These are phyloP conservation scores for Dendronephthya gigantea DNA, from an alignment of 64 coral and sea anemone genomes.

Conservation along the genomic window DNA sequence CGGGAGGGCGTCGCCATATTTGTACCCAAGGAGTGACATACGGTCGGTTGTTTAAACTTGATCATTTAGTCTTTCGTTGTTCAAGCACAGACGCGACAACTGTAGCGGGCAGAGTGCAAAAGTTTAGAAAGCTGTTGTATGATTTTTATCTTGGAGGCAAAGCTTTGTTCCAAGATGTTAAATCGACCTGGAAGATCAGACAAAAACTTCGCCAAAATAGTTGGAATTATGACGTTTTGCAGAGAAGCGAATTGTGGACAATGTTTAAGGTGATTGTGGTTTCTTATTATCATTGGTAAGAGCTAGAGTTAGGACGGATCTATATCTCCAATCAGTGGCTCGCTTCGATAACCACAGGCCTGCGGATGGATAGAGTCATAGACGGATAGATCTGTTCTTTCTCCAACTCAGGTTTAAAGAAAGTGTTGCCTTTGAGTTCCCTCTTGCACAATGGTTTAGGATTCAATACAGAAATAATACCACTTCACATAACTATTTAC, in stretches of 20 bases:
- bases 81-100: not conserved
- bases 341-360: no score
- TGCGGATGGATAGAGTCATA: no score
- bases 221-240: not conserved
- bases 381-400: no score
- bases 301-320: no score
- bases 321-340: no score
- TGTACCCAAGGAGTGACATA: not conserved
- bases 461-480: no score
- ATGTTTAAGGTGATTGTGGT: not conserved
- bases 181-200: not conserved
- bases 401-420: no score
- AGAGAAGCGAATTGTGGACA: not conserved
- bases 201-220: not conserved
- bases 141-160: not conserved
- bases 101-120: not conserved
- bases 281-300: not conserved
- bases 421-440: no score
- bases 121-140: not conserved
- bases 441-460: no score
- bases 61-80: not conserved
- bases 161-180: not conserved
- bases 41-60: not conserved
- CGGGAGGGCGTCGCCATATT: not conserved
- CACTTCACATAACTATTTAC: not conserved